Conservation (phyloP, 2,113 vertebrate species). For the Acanthochromis polyacanthus region DNA sequence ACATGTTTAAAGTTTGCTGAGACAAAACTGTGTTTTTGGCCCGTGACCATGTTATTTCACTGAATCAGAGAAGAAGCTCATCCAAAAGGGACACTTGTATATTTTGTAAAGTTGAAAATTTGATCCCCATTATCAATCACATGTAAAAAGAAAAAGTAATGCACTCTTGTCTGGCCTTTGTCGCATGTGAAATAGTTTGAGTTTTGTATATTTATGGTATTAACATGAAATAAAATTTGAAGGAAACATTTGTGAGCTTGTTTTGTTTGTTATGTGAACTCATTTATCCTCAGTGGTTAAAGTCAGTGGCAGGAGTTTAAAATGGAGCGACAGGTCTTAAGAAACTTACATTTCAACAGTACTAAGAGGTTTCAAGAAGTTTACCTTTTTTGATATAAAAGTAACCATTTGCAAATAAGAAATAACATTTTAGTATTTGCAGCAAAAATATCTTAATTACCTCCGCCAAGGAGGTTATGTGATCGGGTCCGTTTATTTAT, state of each 20-base stretch:
- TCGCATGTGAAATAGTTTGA: constrained; percentile 97
- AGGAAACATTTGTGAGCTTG: constrained; percentile 60
- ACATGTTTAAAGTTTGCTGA: constrained; percentile 48
- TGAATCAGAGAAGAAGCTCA: constrained; percentile 79
- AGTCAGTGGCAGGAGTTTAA: no score
- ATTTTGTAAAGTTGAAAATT: constrained; percentile 93
- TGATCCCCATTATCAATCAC: constrained; percentile 86
- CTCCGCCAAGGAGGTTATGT: no score
- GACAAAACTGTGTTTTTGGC: constrained; percentile 54
- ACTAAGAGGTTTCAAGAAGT: no score
- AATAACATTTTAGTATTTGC: no score
- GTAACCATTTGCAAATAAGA: no score
- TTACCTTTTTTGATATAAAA: no score
- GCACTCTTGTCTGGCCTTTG: constrained; percentile 88
- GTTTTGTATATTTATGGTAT: constrained; percentile 99
- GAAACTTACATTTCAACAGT: no score
- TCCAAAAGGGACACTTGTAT: constrained; percentile 92
- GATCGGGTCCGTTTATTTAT: no score
- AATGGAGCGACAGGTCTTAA: no score
- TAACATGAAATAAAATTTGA: constrained; percentile 91
- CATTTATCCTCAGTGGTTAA: no score
- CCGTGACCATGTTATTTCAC: constrained; percentile 67
- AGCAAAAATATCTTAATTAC: no score
- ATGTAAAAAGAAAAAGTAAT: constrained; percentile 86
- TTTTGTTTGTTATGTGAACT: neutral